Conservation (phyloP, 2,113 vertebrate genomes). For the Lamprologus callipterus region DNA sequence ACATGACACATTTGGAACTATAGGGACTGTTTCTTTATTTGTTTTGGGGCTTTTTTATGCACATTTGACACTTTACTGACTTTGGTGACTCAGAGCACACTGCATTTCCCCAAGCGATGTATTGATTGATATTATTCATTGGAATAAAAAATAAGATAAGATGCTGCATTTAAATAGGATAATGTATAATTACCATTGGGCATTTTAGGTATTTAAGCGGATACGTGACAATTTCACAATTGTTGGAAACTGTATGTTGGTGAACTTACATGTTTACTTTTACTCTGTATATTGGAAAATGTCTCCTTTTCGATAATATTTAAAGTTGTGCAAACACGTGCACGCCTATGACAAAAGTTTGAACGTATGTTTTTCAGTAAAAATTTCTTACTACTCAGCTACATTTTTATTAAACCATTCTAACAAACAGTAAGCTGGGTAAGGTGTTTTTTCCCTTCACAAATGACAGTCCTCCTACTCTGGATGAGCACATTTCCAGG, state of each 20-base stretch:
- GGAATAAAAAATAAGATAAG: not conserved
- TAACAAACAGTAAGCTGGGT: not conserved
- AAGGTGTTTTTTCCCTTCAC: not conserved
- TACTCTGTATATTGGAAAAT: not conserved
- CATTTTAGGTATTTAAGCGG: not conserved
- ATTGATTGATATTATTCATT: too few species aligned
- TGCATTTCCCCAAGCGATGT: not conserved
- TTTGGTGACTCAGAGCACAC: not conserved
- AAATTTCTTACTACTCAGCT: not conserved
- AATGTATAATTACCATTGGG: not conserved
- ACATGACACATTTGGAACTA: not conserved
- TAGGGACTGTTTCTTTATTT: not conserved
- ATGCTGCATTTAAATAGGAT: not conserved
- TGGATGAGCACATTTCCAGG: slow-evolving; percentile 14
- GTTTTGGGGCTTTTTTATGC: fast-evolving
- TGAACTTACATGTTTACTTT: not conserved
- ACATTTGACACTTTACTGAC: not conserved
- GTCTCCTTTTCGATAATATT: not conserved
- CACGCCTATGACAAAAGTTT: not conserved
- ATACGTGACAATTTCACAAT: not conserved
- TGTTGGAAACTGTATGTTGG: not conserved
- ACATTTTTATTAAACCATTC: not conserved
- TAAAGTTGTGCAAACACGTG: not conserved
- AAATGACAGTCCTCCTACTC: not conserved
- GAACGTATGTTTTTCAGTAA: not conserved